Percentiles rank a stretch among this genome's conserved stretches.
Conservation (phyloP, 2,888 invertebrate species). For the Hyles lineata region DNA sequence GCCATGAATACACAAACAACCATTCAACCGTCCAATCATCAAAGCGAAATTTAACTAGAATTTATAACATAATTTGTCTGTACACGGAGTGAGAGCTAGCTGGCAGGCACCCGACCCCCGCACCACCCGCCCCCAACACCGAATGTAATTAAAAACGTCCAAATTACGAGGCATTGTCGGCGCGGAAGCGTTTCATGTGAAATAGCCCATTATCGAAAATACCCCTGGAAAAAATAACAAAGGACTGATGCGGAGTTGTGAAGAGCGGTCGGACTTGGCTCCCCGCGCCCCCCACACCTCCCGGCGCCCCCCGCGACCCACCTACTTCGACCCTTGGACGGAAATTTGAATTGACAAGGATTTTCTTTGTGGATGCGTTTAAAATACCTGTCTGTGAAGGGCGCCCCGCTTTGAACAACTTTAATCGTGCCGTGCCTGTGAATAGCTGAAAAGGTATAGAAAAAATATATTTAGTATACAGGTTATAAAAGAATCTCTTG, state of each 20-base stretch:
- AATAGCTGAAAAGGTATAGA: background rate
- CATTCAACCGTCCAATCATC: background rate
- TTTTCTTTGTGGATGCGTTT: constrained; percentile 20
- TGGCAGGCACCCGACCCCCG: constrained; percentile 6
- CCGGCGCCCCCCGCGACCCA: background rate
- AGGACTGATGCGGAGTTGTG: constrained; percentile 30
- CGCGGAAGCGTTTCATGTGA: constrained; percentile 45
- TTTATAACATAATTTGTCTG: constrained; percentile 5
- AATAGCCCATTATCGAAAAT: constrained; percentile 56
- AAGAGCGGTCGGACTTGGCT: background rate
- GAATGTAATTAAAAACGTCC: constrained; percentile 30
- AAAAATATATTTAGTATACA: too few species aligned
- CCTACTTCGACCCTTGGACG: constrained; percentile 10
- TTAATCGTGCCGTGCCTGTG: background rate
- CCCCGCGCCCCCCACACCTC: background rate
- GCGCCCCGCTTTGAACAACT: background rate
- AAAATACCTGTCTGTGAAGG: constrained; percentile 25
- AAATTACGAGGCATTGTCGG: constrained; percentile 29
- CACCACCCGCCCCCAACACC: background rate
- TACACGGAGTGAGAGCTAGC: constrained; percentile 14
- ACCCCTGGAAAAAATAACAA: constrained; percentile 47
- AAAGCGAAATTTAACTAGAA: constrained; percentile 4
- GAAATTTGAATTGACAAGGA: constrained; percentile 22
- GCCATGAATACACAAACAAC: background rate
- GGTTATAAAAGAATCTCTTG: too few species aligned